Conservation (phyloP, 1,140 invertebrate genomes). For the Scaptomyza montana region DNA sequence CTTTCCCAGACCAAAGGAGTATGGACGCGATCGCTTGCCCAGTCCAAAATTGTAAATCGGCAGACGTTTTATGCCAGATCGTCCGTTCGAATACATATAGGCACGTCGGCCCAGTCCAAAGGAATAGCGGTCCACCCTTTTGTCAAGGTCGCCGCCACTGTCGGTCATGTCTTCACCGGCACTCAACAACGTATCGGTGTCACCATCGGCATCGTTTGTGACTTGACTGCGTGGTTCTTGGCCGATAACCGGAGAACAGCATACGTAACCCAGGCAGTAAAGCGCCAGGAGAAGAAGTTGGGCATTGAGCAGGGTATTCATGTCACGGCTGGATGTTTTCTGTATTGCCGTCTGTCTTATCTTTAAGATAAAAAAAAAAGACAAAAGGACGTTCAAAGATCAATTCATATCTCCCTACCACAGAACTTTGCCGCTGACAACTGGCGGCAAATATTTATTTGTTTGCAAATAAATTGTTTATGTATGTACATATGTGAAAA, state of each 20-base stretch:
- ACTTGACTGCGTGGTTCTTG: slow-evolving; percentile 47
- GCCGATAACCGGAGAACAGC: slow-evolving; percentile 56
- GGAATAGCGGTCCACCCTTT: slow-evolving; percentile 73
- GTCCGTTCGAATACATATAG: slow-evolving; percentile 79
- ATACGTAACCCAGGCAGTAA: slow-evolving; percentile 67
- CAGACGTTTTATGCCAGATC: slow-evolving; percentile 75
- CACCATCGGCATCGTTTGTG: slow-evolving; percentile 38
- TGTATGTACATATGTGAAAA: too few relatives aligned
- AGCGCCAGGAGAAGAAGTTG: slow-evolving; percentile 64
- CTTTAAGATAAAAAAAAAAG: slow-evolving; percentile 8
- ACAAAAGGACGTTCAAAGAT: slow-evolving; percentile 33
- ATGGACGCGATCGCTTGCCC: slow-evolving; percentile 79
- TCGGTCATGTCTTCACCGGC: slow-evolving; percentile 40
- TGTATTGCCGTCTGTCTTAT: slow-evolving; percentile 14
- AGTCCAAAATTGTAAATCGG: slow-evolving; percentile 82
- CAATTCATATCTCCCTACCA: slow-evolving; percentile 14
- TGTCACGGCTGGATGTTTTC: slow-evolving; percentile 19
- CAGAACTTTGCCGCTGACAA: background rate
- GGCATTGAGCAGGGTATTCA: slow-evolving; percentile 63
- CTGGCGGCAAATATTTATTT: too few relatives aligned
- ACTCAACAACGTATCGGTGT: slow-evolving; percentile 33
- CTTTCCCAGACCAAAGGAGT: slow-evolving; percentile 83
- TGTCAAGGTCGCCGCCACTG: slow-evolving; percentile 59
- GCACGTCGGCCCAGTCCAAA: slow-evolving; percentile 77
- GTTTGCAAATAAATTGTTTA: too few relatives aligned